Evolutionary conservation across 1,140 invertebrate species (phyloP), one percentile per base, ranked within the genome.

Genomic region (Drosophila aff.): DNA sequence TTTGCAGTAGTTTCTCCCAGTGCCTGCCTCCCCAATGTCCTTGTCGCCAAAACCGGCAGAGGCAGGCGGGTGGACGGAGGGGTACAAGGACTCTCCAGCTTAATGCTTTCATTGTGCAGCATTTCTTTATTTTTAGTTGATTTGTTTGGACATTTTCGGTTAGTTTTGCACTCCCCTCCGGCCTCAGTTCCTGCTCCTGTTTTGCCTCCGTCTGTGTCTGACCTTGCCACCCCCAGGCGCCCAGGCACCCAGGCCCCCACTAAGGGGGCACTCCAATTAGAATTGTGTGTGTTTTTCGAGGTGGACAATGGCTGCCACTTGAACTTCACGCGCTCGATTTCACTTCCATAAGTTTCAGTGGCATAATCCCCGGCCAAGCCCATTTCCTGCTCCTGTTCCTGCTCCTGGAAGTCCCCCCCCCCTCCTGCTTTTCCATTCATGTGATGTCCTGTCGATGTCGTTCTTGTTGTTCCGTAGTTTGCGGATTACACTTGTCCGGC

Each of bases 21-120:
- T 69, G 47, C 11, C 16, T 52, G 28, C 18, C 53, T 33, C 18
- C 53, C 57, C 41, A 38, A 16, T 47, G 55, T 46, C 53, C 36
- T 38, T 18, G 47, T 58, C 69, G 40, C 26, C 55, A 23, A 23
- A 43, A 10, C 26, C 26, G 31, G 15, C 21, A 28, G 23, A 43
- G 41, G 31, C 43, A 9, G 38, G 18, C 2, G 18, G 18, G 13
- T 23, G 33, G 4, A 36, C 15, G 33, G 31, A 8, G 38, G 7
- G n/a, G 59, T 3, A 13, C 63, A 65, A 50, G 72, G 38, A 59
- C 58, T 49, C 53, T 63, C 60, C 59, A 60, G 67, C 68, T 76
- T 76, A 90, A 89, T 89, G 81, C 73, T 90, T 85, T 90, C 66
- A 90, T 89, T 90, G 81, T 89, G 78, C 69, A 89, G 81, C 76